phyloP scores from a whole-genome alignment of 2,113 vertebrate genomes.

The Oceanodroma tethys region DNA sequence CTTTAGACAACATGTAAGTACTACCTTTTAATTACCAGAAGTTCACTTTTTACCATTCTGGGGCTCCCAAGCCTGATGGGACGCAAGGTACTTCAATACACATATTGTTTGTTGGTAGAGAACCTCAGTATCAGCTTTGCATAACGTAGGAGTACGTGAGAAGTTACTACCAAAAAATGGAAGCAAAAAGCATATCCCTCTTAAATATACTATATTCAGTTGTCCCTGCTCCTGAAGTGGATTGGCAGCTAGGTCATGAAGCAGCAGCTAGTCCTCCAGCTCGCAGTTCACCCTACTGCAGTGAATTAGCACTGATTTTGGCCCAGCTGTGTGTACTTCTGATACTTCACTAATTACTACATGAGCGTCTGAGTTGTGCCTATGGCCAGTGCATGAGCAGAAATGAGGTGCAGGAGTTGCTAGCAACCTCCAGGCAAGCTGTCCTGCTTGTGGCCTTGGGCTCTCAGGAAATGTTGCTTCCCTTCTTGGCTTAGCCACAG shows the following conservation, averaged over 20 bases:
- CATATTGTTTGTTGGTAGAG: background rate
- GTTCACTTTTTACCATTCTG: background rate
- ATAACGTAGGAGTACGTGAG: background rate
- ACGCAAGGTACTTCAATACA: background rate
- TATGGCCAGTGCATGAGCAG: background rate
- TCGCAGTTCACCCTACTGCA: fast-evolving
- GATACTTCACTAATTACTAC: background rate
- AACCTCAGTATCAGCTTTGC: background rate
- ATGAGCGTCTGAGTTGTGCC: background rate
- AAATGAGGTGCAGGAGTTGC: background rate
- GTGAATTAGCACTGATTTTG: background rate
- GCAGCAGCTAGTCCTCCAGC: background rate
- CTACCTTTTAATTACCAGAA: background rate
- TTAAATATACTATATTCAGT: background rate
- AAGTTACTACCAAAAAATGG: background rate
- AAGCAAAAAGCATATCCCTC: background rate
- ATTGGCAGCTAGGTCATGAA: background rate
- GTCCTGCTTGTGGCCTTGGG: background rate
- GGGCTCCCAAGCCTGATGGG: background rate
- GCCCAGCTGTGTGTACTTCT: background rate
- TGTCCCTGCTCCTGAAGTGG: background rate
- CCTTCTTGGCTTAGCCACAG: background rate
- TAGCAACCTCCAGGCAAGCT: background rate
- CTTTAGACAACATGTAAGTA: background rate
- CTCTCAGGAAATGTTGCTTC: background rate